These are phyloP conservation scores for Cetoscarus ocellatus DNA, from an alignment of 2,797 vertebrate genomes.

Conservation along the genomic window DNA sequence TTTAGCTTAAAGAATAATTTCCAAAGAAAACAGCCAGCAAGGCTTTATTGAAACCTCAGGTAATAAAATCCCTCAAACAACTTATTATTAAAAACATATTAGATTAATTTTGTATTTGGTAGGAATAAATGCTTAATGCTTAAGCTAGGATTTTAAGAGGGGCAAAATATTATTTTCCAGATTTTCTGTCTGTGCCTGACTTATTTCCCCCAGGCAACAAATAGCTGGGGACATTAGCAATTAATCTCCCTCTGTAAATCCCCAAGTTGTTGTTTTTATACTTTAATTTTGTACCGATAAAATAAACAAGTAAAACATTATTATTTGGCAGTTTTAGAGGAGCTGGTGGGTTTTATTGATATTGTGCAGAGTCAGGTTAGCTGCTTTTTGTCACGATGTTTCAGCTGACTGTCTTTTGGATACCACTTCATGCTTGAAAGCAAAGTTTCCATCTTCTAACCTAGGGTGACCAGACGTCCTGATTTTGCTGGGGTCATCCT, in stretches of 20 bases:
- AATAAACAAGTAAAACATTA: conserved; percentile 2
- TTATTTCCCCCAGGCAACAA: conserved; percentile 5
- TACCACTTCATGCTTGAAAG: not conserved
- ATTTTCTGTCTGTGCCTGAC: not conserved
- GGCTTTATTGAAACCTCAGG: not conserved
- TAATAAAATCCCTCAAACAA: not conserved
- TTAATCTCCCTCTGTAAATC: not conserved
- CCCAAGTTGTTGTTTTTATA: conserved; percentile 8
- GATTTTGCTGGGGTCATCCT: too few relatives aligned
- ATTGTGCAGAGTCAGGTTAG: not conserved
- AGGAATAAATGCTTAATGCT: not conserved
- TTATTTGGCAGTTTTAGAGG: not conserved
- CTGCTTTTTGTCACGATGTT: not conserved
- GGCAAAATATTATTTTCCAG: not conserved
- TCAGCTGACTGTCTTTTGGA: not conserved
- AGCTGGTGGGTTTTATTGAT: not conserved
- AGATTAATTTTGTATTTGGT: not conserved
- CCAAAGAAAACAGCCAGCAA: not conserved
- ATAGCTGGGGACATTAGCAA: not conserved
- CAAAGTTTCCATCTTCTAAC: not conserved
- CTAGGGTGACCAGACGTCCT: too few relatives aligned
- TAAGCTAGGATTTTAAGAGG: not conserved
- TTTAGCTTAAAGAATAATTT: not conserved
- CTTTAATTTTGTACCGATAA: not conserved
- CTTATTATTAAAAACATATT: too few relatives aligned